Evolutionary conservation across 35 echinoderm and acorn worm species (phyloP).

Genomic region (Ptychodera flava): DNA sequence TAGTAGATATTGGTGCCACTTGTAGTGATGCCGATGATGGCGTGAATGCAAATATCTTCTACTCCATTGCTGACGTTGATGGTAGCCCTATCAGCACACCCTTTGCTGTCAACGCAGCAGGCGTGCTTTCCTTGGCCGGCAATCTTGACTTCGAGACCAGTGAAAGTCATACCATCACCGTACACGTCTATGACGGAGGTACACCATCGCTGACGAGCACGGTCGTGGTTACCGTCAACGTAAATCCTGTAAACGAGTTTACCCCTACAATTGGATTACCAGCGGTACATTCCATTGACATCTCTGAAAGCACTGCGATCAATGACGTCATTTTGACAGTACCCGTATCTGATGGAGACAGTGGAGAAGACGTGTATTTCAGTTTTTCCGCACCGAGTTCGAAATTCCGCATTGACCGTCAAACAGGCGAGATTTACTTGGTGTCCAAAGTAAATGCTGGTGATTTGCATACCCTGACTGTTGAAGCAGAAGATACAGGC

Average conservation of each 20-base stretch:
- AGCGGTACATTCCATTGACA: background rate
- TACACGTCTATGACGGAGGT: background rate
- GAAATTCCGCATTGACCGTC: background rate
- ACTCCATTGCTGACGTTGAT: background rate
- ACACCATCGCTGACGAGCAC: background rate
- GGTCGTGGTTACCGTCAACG: background rate
- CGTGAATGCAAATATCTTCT: background rate
- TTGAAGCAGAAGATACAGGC: background rate
- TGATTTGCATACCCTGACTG: background rate
- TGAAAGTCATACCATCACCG: background rate
- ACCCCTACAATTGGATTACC: background rate
- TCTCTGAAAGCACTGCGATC: background rate
- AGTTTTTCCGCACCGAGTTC: background rate
- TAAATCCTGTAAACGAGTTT: background rate
- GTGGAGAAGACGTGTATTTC: background rate
- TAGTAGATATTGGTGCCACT: background rate
- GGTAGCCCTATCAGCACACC: background rate
- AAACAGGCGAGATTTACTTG: background rate
- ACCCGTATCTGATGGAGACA: background rate
- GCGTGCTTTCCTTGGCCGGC: background rate
- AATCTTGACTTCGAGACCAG: background rate
- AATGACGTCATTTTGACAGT: background rate
- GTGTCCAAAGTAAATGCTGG: background rate
- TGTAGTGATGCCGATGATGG: background rate
- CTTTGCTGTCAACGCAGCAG: background rate